Evolutionary conservation across 92 coral and sea anemone species (phyloP).

Genomic region (Hydrozoanthus gracilis): DNA sequence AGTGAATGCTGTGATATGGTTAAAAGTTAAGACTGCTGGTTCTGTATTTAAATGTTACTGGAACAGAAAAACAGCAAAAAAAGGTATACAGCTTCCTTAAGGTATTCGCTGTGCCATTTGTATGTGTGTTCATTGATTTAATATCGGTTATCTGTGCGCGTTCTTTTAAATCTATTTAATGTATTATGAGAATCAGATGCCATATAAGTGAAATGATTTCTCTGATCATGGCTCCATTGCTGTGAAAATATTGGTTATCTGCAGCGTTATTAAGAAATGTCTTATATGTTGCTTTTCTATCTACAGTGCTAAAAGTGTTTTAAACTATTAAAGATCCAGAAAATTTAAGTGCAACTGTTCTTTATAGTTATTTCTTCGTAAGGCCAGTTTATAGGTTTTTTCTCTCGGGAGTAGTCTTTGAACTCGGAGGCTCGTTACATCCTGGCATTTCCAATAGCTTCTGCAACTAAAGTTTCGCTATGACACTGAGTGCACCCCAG

Average conservation of each 20-base stretch:
- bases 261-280: not conserved
- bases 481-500: no score
- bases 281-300: slow-evolving; percentile 13
- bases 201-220: slow-evolving; percentile 10
- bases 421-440: no score
- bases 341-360: not conserved
- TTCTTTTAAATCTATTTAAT: slow-evolving; percentile 30
- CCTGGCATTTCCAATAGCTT: no score
- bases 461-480: no score
- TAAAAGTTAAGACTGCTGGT: not conserved
- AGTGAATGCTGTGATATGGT: slow-evolving; percentile 6
- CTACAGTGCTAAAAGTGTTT: slow-evolving; percentile 20
- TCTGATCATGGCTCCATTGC: not conserved
- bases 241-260: slow-evolving; percentile 14
- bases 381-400: no score
- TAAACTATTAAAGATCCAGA: not conserved
- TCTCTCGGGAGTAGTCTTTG: no score
- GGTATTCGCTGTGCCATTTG: not conserved
- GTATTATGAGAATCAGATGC: slow-evolving; percentile 1
- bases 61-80: not conserved
- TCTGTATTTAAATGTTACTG: not conserved
- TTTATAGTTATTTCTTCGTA: no score
- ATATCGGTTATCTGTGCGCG: not conserved
- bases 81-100: not conserved
- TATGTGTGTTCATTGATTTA: not conserved